Evolutionary conservation across 2,888 invertebrate genomes (phyloP).

Genomic region (Lepetodrilus schrolli): DNA sequence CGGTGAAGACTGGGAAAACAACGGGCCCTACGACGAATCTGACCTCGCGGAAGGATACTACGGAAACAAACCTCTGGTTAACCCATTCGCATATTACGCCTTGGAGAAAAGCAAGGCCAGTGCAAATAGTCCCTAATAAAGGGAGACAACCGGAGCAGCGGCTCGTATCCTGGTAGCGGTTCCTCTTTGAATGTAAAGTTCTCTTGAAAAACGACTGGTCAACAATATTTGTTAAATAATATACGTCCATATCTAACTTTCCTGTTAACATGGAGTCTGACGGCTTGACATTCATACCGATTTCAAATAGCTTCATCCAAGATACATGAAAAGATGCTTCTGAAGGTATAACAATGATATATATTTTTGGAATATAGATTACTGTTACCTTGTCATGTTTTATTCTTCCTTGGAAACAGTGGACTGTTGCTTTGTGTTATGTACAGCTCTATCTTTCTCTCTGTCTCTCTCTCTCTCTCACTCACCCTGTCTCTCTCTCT

Average conservation of each 20-base stretch:
- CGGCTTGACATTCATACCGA: not conserved
- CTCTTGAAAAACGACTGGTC: not conserved
- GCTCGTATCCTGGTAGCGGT: not conserved
- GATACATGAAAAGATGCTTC: not conserved
- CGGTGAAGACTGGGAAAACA: slow-evolving; percentile 16
- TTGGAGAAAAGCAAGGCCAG: slow-evolving; percentile 10
- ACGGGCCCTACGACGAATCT: not conserved
- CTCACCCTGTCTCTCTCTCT: too few relatives aligned
- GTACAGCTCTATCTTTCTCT: too few relatives aligned
- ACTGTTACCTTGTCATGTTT: too few relatives aligned
- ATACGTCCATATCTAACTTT: slow-evolving; percentile 9
- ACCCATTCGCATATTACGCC: slow-evolving; percentile 7
- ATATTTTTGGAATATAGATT: not conserved
- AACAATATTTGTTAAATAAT: not conserved
- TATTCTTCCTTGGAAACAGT: too few relatives aligned
- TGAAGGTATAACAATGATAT: not conserved
- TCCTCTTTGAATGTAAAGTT: slow-evolving; percentile 1
- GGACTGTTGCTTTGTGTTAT: too few relatives aligned
- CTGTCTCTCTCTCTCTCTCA: too few relatives aligned
- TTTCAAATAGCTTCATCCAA: not conserved
- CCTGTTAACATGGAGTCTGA: not conserved
- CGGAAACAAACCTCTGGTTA: not conserved
- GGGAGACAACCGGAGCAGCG: not conserved
- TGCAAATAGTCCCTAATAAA: not conserved
- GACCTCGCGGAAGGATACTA: not conserved